Evolutionary conservation across 2,888 invertebrate genomes (phyloP), one percentile per base, ranked within the genome.

Genomic region (Pseudoips prasinana): DNA sequence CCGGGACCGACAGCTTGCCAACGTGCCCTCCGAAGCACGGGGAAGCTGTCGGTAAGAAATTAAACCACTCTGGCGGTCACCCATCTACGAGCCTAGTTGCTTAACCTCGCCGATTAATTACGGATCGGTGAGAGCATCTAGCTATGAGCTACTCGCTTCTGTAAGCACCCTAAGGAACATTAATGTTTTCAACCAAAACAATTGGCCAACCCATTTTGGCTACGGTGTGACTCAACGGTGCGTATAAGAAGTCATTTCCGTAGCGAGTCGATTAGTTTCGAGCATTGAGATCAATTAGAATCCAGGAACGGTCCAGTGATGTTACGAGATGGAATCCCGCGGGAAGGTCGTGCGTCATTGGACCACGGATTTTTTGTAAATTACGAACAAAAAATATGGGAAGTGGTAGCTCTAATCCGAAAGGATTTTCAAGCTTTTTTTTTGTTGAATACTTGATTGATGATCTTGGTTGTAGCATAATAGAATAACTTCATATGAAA

Each of bases 241-340:
- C 57, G 59, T 54, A 60, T 50, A 70, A 71, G 65, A 67, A 77
- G 66, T 71, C 68, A 78, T 67, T 78, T 80, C 84, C 81, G 77
- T 79, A 56, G 61, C 83, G 68, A 79, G 73, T 78, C 67, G 68
- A 87, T 88, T 86, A 67, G 87, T 76, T 69, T 67, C 85, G 73
- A 83, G 77, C 81, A 83, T 86, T 84, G 77, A 74, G 79, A 83
- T 76, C 85, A 83, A 86, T 86, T 86, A 86, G 72, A 76, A 72
- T 63, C 63, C 70, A 68, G 63, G 71, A 59, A 69, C 67, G 77
- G 66, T 67, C 68, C 68, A 67, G 62, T 62, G 68, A 54, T 54
- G 54, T 57, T 71, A 87, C 86, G 83, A 78, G 83, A 59, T 61
- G 85, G 84, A 74, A 88, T 87, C 85, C 78, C 73, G 72, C 67